Evolutionary conservation across 2,797 vertebrate species (phyloP).

Genomic region (Graptemys geographica): DNA sequence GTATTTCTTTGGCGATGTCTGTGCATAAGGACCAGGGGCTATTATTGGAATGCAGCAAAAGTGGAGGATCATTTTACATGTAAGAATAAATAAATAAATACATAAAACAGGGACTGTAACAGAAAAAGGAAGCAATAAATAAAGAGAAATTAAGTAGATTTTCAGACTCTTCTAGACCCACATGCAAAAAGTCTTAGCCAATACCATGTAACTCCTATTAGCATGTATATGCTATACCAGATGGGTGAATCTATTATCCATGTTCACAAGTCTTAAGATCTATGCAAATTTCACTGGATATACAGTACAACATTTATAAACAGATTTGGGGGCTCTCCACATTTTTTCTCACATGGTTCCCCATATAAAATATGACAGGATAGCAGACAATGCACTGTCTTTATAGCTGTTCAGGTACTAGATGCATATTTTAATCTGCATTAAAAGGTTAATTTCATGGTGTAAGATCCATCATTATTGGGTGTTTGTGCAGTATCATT

Average conservation of each 20-base stretch:
- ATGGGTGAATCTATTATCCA: neutral
- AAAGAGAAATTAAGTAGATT: neutral
- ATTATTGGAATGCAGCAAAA: neutral
- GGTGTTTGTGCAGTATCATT: neutral
- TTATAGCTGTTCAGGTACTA: neutral
- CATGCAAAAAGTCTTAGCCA: neutral
- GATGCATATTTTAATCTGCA: neutral
- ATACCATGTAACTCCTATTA: neutral
- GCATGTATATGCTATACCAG: neutral
- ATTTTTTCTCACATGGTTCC: neutral
- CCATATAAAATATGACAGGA: slow-evolving; percentile 4
- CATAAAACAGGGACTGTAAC: neutral
- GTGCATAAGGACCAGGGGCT: neutral
- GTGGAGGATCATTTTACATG: neutral
- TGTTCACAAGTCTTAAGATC: neutral
- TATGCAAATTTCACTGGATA: neutral
- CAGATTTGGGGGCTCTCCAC: slow-evolving; percentile 22
- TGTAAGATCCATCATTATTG: neutral
- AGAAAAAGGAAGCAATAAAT: neutral
- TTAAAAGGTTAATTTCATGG: neutral
- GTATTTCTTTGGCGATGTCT: neutral
- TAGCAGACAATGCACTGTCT: neutral
- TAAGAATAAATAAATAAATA: neutral
- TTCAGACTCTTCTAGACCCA: neutral
- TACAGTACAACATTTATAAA: neutral